Conservation (phyloP, 1,140 invertebrate species). For the Platyscapa corneri region DNA sequence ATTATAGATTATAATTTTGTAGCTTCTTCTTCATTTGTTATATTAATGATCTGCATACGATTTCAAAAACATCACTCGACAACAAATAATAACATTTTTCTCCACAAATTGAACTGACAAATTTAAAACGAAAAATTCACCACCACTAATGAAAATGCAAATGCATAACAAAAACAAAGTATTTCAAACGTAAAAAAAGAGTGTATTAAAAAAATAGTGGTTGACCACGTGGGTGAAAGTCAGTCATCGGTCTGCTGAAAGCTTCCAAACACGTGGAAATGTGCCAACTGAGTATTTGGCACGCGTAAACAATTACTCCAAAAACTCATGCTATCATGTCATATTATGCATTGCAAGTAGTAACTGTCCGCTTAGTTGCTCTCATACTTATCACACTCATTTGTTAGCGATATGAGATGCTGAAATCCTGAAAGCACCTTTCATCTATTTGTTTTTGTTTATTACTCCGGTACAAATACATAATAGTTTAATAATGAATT, state of each 20-base stretch:
- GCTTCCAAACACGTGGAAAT: conserved; percentile 53
- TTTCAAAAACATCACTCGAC: too few relatives aligned
- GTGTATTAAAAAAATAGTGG: background rate
- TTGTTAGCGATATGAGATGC: background rate
- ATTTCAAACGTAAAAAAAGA: background rate
- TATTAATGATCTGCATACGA: too few relatives aligned
- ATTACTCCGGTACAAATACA: too few relatives aligned
- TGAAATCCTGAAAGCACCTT: background rate
- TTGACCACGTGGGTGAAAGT: conserved; percentile 2
- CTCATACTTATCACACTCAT: background rate
- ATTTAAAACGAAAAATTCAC: background rate
- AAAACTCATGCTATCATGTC: conserved; percentile 63
- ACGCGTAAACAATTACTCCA: conserved; percentile 69
- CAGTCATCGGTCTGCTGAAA: background rate
- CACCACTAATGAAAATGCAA: conserved; percentile 38
- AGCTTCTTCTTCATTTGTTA: too few relatives aligned
- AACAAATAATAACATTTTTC: too few relatives aligned
- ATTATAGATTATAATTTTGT: too few relatives aligned
- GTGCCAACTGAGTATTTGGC: conserved; percentile 70
- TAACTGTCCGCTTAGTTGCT: background rate
- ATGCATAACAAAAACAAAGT: background rate
- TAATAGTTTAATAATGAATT: conserved; percentile 15
- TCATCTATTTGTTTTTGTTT: background rate
- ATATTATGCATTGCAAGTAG: conserved; percentile 57
- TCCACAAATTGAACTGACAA: too few relatives aligned